A percentile compares a stretch with the other conserved stretches of the same genome.
Conservation (phyloP, 37 sponge, comb jelly and placozoan species). For the Aplysina aerophoba region DNA sequence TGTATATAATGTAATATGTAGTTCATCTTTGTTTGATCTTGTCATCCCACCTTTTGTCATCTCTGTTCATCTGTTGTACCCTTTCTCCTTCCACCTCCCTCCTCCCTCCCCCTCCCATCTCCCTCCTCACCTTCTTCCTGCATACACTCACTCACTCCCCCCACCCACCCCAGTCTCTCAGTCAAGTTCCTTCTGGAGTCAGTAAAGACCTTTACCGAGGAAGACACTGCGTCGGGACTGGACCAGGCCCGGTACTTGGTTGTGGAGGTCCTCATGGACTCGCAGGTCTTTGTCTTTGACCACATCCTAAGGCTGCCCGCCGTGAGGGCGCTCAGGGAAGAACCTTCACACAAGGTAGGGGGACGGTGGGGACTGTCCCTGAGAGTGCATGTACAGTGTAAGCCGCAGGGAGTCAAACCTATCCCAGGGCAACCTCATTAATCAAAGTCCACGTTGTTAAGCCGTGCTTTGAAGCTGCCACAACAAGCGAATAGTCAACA, state of each 20-base stretch:
- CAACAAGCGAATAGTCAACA: too few relatives aligned
- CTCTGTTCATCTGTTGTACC: too few relatives aligned
- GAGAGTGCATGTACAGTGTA: too few relatives aligned
- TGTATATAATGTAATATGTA: neutral
- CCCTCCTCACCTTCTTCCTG: too few relatives aligned
- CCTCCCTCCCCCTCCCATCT: too few relatives aligned
- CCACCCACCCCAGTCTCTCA: neutral
- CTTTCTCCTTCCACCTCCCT: too few relatives aligned
- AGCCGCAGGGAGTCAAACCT: too few relatives aligned
- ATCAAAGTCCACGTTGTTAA: too few relatives aligned
- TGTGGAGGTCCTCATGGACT: constrained; percentile 1
- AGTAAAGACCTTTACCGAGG: neutral
- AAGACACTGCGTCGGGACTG: neutral
- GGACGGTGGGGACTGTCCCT: too few relatives aligned
- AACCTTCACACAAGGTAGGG: constrained; percentile 9
- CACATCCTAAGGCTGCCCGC: constrained; percentile 17
- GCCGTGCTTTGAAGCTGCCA: too few relatives aligned
- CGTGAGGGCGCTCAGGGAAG: constrained; percentile 14
- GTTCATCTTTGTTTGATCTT: neutral
- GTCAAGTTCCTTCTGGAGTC: constrained; percentile 6
- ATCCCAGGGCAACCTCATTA: too few relatives aligned
- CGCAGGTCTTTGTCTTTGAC: constrained; percentile 13
- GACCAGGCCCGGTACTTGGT: neutral
- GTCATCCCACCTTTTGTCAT: neutral
- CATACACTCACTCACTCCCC: too few relatives aligned